phyloP scores from a whole-genome alignment of 2,797 vertebrate species.

The Falco peregrinus region DNA sequence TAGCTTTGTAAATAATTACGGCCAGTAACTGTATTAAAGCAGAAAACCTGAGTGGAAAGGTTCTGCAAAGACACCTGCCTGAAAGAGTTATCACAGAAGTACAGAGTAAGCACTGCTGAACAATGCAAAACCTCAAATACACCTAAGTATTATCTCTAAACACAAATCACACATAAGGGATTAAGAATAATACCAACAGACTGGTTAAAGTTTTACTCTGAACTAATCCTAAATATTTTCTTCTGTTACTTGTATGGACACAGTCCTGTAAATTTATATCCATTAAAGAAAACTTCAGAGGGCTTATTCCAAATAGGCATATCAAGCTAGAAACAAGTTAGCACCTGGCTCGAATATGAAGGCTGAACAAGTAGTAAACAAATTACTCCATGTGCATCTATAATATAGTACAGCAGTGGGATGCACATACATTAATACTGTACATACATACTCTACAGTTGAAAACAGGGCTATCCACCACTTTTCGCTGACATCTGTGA shows the following conservation, averaged over 20 bases:
- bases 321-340: neutral
- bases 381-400: neutral
- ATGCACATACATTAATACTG: neutral
- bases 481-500: neutral
- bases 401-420: neutral
- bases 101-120: neutral
- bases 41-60: neutral
- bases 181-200: neutral
- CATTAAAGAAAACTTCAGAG: neutral
- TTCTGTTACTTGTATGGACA: neutral
- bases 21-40: neutral
- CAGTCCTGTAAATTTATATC: neutral
- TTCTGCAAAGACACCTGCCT: neutral
- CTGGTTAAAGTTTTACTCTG: neutral
- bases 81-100: neutral
- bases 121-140: neutral
- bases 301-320: neutral
- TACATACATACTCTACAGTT: rapidly evolving
- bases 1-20: neutral
- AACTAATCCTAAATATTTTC: neutral
- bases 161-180: neutral
- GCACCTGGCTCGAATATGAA: neutral
- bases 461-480: neutral
- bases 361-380: neutral
- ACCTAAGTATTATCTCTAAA: neutral